Percentiles rank a stretch among this genome's conserved stretches.
Evolutionary conservation across 2,888 invertebrate genomes (phyloP).

Genomic region (Antheraea yamamai): DNA sequence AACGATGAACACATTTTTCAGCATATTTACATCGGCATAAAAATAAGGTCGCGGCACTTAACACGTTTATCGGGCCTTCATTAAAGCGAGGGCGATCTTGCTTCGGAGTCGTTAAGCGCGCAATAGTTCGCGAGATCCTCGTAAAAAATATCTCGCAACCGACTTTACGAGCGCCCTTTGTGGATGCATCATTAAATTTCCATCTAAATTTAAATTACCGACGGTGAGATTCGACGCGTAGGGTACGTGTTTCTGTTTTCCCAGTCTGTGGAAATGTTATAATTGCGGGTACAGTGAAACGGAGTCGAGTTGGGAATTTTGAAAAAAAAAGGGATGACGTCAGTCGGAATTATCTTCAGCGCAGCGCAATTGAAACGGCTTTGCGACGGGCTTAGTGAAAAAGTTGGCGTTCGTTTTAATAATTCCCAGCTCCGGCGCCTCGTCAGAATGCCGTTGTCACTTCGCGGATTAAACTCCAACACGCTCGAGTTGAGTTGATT

Average conservation of each 20-base stretch:
- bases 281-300: conserved; percentile 79
- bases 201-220: conserved; percentile 82
- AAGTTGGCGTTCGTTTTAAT: conserved; percentile 83
- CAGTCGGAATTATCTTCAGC: conserved; percentile 82
- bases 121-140: conserved; percentile 83
- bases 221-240: conserved; percentile 71
- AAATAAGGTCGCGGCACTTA: conserved; percentile 81
- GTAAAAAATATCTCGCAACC: conserved; percentile 82
- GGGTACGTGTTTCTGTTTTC: conserved; percentile 78
- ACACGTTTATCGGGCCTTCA: conserved; percentile 82
- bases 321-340: conserved; percentile 77
- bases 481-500: conserved; percentile 78
- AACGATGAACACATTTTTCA: conserved; percentile 79
- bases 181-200: conserved; percentile 82
- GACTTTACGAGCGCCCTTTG: conserved; percentile 82
- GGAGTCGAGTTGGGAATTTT: conserved; percentile 76
- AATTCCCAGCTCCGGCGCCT: conserved; percentile 82
- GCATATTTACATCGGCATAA: conserved; percentile 80
- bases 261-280: conserved; percentile 81
- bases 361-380: conserved; percentile 83
- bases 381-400: conserved; percentile 82
- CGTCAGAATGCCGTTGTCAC: conserved; percentile 83
- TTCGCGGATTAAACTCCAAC: conserved; percentile 81
- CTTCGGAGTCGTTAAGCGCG: conserved; percentile 82
- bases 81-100: conserved; percentile 81